Conservation (phyloP, 1,140 invertebrate genomes). For the Pseudomyrmex concolor region DNA sequence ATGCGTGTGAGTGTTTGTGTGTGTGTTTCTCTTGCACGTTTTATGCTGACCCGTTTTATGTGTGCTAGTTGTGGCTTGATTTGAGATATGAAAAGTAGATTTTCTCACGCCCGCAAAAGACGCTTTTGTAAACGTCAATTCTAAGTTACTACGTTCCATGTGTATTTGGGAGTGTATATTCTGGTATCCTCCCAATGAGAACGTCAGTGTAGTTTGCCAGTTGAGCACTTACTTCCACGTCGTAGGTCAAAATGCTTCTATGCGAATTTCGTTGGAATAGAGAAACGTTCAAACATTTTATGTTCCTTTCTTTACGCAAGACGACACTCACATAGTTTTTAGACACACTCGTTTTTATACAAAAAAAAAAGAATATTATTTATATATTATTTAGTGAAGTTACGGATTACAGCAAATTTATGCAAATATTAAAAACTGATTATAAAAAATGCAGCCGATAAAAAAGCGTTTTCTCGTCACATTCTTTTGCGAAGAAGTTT, state of each 20-base stretch:
- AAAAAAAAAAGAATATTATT: background rate
- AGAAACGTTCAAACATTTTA: constrained; percentile 19
- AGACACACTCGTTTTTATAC: background rate
- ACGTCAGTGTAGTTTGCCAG: constrained; percentile 42
- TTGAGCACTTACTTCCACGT: constrained; percentile 37
- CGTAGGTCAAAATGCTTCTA: constrained; percentile 39
- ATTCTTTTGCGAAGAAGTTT: constrained; percentile 40
- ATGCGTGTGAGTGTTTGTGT: too few species aligned
- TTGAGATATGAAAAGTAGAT: constrained; percentile 1
- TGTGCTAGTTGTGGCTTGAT: background rate
- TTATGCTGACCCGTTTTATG: background rate
- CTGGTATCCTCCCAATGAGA: constrained; percentile 46
- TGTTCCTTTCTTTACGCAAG: constrained; percentile 10
- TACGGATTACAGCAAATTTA: background rate
- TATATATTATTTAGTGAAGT: background rate
- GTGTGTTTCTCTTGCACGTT: background rate
- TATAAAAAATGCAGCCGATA: background rate
- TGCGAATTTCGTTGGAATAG: constrained; percentile 22
- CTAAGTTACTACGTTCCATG: constrained; percentile 32
- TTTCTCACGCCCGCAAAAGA: constrained; percentile 25
- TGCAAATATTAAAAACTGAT: background rate
- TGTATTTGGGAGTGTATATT: constrained; percentile 18
- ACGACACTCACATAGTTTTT: constrained; percentile 9
- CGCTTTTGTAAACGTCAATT: constrained; percentile 32
- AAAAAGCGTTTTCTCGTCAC: constrained; percentile 25